Evolutionary conservation across 1,140 invertebrate species (phyloP).

Genomic region (Drosophila elegans): DNA sequence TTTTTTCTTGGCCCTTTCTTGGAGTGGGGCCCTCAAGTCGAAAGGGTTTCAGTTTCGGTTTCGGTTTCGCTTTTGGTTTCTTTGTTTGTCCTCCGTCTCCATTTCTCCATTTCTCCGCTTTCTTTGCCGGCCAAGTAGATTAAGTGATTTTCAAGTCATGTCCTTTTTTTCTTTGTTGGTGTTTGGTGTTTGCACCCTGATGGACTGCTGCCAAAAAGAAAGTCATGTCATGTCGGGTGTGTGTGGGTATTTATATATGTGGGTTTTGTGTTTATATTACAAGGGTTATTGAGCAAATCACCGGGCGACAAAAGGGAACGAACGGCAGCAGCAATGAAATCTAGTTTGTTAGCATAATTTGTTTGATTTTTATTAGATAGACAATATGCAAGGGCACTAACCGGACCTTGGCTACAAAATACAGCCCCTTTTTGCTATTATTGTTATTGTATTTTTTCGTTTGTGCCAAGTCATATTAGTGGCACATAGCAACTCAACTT

Average conservation of each 20-base stretch:
- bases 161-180: slow-evolving; percentile 55
- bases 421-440: slow-evolving; percentile 27
- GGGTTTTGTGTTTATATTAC: slow-evolving; percentile 75
- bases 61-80: slow-evolving; percentile 54
- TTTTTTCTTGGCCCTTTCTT: slow-evolving; percentile 35
- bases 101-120: slow-evolving; percentile 18
- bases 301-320: slow-evolving; percentile 53
- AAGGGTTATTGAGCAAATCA: slow-evolving; percentile 84
- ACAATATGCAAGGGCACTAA: slow-evolving; percentile 47
- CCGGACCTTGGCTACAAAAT: slow-evolving; percentile 9
- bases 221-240: slow-evolving; percentile 66
- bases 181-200: slow-evolving; percentile 45
- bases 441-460: slow-evolving; percentile 25
- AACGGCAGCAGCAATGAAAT: slow-evolving; percentile 63
- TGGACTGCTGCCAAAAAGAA: slow-evolving; percentile 78
- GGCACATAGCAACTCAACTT: slow-evolving; percentile 22
- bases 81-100: slow-evolving; percentile 37
- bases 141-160: slow-evolving; percentile 83
- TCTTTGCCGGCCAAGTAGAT: slow-evolving; percentile 65
- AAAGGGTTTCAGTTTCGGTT: slow-evolving; percentile 62
- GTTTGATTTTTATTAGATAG: slow-evolving; percentile 82
- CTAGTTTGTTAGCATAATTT: slow-evolving; percentile 83
- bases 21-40: slow-evolving; percentile 20
- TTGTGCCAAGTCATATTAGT: slow-evolving; percentile 80
- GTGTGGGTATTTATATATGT: slow-evolving; percentile 25